A percentile compares a stretch with the other conserved stretches of the same genome.
Evolutionary conservation across 2,113 vertebrate species (phyloP).

Genomic region (Larimichthys crocea): DNA sequence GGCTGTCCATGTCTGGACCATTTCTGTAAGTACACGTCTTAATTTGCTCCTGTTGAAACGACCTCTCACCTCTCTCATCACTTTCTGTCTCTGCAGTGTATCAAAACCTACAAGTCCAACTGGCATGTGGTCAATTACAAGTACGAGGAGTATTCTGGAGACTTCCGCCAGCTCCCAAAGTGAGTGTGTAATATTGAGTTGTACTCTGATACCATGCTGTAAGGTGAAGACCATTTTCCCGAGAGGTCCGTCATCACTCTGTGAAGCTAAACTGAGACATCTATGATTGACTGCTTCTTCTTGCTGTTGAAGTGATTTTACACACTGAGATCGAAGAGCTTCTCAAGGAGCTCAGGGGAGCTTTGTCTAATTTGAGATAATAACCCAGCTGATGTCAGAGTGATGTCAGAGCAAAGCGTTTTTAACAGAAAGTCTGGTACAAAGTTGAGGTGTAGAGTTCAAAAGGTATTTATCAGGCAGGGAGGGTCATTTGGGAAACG

Average conservation of each 20-base stretch:
- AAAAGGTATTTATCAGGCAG: no score
- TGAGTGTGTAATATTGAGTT: slow-evolving; percentile 76
- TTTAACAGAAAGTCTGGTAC: not conserved
- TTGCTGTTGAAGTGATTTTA: not conserved
- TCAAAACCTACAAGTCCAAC: slow-evolving; percentile 97
- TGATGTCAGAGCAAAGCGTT: not conserved
- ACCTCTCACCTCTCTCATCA: not conserved
- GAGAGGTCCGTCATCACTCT: not conserved
- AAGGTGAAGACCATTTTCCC: not conserved
- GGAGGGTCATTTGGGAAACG: no score
- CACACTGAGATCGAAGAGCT: not conserved
- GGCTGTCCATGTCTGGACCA: not conserved
- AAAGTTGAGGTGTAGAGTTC: no score
- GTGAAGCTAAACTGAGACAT: not conserved
- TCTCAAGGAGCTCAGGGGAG: not conserved
- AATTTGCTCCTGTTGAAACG: slow-evolving; percentile 24
- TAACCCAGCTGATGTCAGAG: not conserved
- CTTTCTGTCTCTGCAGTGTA: slow-evolving; percentile 85
- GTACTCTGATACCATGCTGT: not conserved
- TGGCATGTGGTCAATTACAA: slow-evolving; percentile 97
- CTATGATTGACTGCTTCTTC: no score
- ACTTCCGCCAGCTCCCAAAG: slow-evolving; percentile 97
- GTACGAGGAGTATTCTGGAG: slow-evolving; percentile 97
- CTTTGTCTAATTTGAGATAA: not conserved
- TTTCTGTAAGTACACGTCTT: not conserved